Base-by-base conservation (phyloP, 1,140 invertebrate genomes). In the Zaprionus capensis region DNA sequence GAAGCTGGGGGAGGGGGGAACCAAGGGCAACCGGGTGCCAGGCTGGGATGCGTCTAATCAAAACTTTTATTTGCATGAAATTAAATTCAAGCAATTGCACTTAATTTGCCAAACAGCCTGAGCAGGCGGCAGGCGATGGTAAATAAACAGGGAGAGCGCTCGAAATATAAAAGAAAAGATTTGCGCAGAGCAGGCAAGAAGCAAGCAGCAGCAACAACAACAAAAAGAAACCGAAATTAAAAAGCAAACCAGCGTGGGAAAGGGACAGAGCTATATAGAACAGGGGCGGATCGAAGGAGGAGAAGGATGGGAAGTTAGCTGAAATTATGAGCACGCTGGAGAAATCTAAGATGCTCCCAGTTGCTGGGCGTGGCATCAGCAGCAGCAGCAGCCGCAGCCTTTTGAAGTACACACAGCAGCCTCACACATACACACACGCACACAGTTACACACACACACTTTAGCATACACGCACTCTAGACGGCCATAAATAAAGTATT, bases 11-110 rank as follows among this genome's bases (percentile, higher is more conserved):
- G 56, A 0, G 26, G 7, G 17, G 12, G 6, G 26, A 34, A 17
- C n/a, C 38, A 41, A 44, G 73, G 53, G 46, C 51, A 58, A 44
- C 36, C 34, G 44, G 12, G 6, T 26, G 64, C 64, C 11, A 12
- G 34, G 31, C n/a, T 51, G 70, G 56, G 36, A 58, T 71, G 62
- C 76, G 82, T 91, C 85, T 90, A 90, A 90, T 90, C 85, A 90
- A 91, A 90, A 90, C 85, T 90, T 90, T 90, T 90, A 90, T 90
- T 90, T 90, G 85, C 86, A 91, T 90, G 85, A 90, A 90, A 90
- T 90, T 90, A 91, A 90, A 90, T 90, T 90, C 85, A 91, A 90
- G 85, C 85, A 90, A 90, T 90, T 90, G 85, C 85, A 90, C 86
- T 90, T 90, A 90, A 90, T 90, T 90, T 90, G 73, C 81, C 85